Conservation (phyloP, 2,888 invertebrate genomes). For the Acrocyrtus sp. region DNA sequence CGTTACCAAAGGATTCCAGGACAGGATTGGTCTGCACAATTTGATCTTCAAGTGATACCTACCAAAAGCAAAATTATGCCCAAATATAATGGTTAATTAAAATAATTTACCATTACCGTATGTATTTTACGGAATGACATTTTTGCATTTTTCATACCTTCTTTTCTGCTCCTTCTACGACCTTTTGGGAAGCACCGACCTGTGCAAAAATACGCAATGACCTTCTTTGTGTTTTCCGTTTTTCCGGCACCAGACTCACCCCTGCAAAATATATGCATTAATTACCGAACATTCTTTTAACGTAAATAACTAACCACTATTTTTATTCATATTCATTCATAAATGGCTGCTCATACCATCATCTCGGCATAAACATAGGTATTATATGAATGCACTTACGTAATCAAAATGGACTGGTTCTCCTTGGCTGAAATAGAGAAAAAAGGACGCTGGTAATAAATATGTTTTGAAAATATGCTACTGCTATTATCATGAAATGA, state of each 20-base stretch:
- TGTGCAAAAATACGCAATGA: constrained; percentile 99
- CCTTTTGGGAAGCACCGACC: constrained; percentile 88
- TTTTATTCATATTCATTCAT: no score
- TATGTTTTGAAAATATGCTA: no score
- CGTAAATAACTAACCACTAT: neutral
- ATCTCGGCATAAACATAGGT: no score
- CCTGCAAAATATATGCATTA: constrained; percentile 70
- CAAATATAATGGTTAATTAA: neutral
- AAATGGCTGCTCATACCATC: no score
- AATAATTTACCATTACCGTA: no score
- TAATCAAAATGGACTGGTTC: constrained; percentile 99
- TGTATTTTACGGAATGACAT: no score
- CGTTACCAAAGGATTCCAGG: constrained; percentile 99
- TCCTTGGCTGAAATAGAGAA: constrained; percentile 45
- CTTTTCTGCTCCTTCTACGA: constrained; percentile 71
- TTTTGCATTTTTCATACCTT: constrained; percentile 64
- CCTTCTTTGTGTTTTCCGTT: constrained; percentile 99
- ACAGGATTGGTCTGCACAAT: constrained; percentile 99
- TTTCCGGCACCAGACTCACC: constrained; percentile 99
- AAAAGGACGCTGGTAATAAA: no score
- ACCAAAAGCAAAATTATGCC: neutral
- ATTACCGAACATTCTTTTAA: neutral
- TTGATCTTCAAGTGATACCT: constrained; percentile 87
- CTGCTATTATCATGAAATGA: no score
- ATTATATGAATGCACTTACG: constrained; percentile 74